Conservation (phyloP, 2,797 vertebrate genomes). For the Neoniphon sammara region DNA sequence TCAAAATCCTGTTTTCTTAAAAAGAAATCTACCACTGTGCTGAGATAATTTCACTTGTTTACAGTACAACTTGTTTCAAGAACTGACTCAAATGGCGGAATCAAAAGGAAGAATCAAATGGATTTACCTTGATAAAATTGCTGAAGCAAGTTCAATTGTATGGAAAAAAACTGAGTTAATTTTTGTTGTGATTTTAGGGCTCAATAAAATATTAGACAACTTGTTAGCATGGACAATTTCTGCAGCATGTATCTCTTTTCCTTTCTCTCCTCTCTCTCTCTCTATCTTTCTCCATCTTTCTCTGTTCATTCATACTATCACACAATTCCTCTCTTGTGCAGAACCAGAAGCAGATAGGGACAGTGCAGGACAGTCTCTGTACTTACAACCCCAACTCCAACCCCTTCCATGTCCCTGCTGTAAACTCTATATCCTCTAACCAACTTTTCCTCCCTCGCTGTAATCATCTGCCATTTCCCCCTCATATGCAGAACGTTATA, state of each 20-base stretch:
- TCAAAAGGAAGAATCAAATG: too few relatives aligned
- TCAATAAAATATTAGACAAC: background rate
- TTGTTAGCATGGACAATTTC: too few relatives aligned
- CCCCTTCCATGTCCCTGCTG: slow-evolving; percentile 24
- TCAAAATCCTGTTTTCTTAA: too few relatives aligned
- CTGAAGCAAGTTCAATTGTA: too few relatives aligned
- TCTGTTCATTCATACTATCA: slow-evolving; percentile 8
- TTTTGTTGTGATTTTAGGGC: background rate
- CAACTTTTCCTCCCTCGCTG: slow-evolving; percentile 17
- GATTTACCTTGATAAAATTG: too few relatives aligned
- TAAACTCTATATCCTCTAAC: slow-evolving; percentile 21
- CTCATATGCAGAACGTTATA: slow-evolving; percentile 1
- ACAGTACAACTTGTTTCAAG: too few relatives aligned
- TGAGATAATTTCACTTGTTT: too few relatives aligned
- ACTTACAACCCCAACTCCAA: slow-evolving; percentile 2
- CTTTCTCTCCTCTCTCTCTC: slow-evolving; percentile 1
- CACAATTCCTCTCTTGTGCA: background rate
- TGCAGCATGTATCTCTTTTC: too few relatives aligned
- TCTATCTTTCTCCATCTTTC: background rate
- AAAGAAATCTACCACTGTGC: too few relatives aligned
- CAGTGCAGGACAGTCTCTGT: slow-evolving; percentile 7
- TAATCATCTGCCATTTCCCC: slow-evolving; percentile 33
- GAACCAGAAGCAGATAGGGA: slow-evolving; percentile 19
- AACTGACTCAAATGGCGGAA: too few relatives aligned
- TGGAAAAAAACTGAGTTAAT: too few relatives aligned